Percentiles rank a stretch among this genome's conserved stretches.
These are phyloP conservation scores for Melanotaenia maccullochi DNA, from an alignment of 2,797 vertebrate species.

Conservation along the genomic window DNA sequence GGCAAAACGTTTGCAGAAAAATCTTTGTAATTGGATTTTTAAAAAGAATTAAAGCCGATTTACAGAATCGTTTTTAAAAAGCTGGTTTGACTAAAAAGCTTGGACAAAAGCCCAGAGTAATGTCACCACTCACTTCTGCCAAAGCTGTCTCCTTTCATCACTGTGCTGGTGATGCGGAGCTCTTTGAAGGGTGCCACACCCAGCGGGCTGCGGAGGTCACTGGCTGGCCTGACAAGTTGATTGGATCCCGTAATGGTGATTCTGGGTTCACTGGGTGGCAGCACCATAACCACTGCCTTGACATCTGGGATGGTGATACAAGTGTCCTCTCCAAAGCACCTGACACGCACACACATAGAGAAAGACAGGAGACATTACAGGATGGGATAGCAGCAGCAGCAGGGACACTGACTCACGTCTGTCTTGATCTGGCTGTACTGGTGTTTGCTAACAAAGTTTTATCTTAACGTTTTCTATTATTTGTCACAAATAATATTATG, in stretches of 20 bases:
- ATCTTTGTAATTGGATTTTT: background rate
- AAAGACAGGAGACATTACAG: constrained; percentile 4
- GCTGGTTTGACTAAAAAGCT: constrained; percentile 13
- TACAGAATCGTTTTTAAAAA: background rate
- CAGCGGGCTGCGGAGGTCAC: constrained; percentile 84
- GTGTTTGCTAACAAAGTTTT: background rate
- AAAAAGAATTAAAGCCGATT: background rate
- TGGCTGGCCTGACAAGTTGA: constrained; percentile 87
- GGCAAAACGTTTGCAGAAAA: background rate
- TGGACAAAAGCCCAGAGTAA: background rate
- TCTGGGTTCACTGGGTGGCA: constrained; percentile 92
- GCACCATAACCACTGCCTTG: constrained; percentile 91
- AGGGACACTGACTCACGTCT: constrained; percentile 1
- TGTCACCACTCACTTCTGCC: constrained; percentile 77
- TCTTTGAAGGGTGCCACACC: constrained; percentile 94
- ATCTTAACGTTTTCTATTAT: background rate
- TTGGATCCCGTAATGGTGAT: constrained; percentile 93
- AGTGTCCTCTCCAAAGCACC: constrained; percentile 96
- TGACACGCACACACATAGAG: constrained; percentile 62
- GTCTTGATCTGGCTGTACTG: background rate
- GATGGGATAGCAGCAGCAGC: background rate
- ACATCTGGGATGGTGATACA: constrained; percentile 94
- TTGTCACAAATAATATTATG: background rate
- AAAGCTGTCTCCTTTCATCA: constrained; percentile 85
- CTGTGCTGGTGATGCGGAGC: constrained; percentile 92